Percentiles rank a stretch among this genome's conserved stretches.
These are phyloP conservation scores for Dipodomys ordii DNA, from an alignment of 2,113 vertebrate genomes.

Conservation along the genomic window DNA sequence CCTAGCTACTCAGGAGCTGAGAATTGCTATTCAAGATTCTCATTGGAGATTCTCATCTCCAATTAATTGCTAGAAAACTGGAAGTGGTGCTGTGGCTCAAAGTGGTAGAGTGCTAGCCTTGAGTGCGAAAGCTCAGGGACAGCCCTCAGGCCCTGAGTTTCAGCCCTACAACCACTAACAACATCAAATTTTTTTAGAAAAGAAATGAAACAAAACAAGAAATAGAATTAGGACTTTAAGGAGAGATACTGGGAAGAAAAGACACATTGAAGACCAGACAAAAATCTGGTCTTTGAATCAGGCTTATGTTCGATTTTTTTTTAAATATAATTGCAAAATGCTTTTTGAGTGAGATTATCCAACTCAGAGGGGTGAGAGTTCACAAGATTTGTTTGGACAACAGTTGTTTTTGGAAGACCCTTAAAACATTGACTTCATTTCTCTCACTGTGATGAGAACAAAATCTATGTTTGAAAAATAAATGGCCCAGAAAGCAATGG, in stretches of 20 bases:
- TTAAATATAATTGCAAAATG: slow-evolving; percentile 20
- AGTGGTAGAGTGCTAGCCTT: too few species aligned
- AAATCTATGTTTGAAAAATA: slow-evolving; percentile 46
- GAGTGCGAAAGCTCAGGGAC: too few species aligned
- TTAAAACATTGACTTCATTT: slow-evolving; percentile 41
- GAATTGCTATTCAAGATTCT: too few species aligned
- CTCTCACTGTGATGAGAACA: slow-evolving; percentile 36
- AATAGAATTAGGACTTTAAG: not conserved
- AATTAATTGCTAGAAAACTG: too few species aligned
- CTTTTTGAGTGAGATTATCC: not conserved
- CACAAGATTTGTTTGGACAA: slow-evolving; percentile 45
- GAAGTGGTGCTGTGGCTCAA: too few species aligned
- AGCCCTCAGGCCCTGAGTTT: too few species aligned
- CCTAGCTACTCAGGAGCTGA: too few species aligned
- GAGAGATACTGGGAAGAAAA: not conserved
- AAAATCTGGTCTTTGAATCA: not conserved
- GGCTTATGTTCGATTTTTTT: not conserved
- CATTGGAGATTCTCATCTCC: too few species aligned
- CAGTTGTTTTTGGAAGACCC: slow-evolving; percentile 46
- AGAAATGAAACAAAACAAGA: not conserved
- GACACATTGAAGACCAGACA: not conserved
- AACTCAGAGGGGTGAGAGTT: not conserved
- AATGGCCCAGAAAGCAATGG: slow-evolving; percentile 51
- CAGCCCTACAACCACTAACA: too few species aligned
- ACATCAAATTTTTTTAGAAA: not conserved